A percentile compares a stretch with the other conserved stretches of the same genome.
phyloP scores from a whole-genome alignment of 1,140 invertebrate species.

The Diorhabda elongata region DNA sequence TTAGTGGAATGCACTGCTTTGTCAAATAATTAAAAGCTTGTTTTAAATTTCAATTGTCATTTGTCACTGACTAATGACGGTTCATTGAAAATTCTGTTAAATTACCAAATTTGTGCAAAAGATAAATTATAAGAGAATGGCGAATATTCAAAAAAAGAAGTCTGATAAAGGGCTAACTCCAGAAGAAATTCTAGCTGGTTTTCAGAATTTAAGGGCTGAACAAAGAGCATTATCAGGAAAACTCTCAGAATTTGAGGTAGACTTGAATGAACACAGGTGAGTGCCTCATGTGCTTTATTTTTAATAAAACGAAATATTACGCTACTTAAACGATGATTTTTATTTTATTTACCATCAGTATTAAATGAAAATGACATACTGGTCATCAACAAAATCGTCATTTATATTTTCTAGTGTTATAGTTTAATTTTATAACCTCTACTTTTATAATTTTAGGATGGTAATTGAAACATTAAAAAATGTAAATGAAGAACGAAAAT shows the following conservation, averaged over 20 bases:
- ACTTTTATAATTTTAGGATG: slow-evolving; percentile 62
- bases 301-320: not conserved
- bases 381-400: too few species aligned
- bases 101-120: not conserved
- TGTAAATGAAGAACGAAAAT: slow-evolving; percentile 81
- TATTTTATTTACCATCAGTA: too few species aligned
- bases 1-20: too few species aligned
- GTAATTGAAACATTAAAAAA: slow-evolving; percentile 91
- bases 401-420: too few species aligned
- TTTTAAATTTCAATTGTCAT: slow-evolving; percentile 2
- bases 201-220: slow-evolving; percentile 81
- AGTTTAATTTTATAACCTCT: too few species aligned
- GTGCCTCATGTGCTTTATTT: slow-evolving; percentile 39
- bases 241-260: slow-evolving; percentile 86
- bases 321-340: too few species aligned
- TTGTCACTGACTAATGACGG: not conserved
- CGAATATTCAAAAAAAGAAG: slow-evolving; percentile 48
- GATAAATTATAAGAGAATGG: slow-evolving; percentile 41
- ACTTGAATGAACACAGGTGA: slow-evolving; percentile 94
- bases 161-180: slow-evolving; percentile 50
- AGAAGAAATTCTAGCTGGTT: slow-evolving; percentile 81
- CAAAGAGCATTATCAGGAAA: slow-evolving; percentile 81
- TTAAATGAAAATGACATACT: too few species aligned
- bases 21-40: not conserved
- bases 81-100: not conserved